phyloP scores from a whole-genome alignment of 2,888 invertebrate genomes.

The Pachliopta kotzebuea region DNA sequence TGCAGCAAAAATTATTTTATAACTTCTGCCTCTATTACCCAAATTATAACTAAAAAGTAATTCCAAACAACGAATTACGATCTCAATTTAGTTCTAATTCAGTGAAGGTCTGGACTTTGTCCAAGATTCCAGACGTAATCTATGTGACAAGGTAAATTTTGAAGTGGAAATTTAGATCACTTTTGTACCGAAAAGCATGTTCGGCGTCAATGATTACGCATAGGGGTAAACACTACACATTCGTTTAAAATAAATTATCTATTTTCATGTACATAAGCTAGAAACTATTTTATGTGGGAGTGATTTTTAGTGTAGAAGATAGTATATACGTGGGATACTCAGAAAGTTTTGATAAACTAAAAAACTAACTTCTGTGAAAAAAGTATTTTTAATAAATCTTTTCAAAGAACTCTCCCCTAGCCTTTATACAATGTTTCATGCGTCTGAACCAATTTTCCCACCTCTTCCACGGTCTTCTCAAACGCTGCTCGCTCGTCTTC shows the following conservation, averaged over 20 bases:
- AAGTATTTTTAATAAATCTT: no score
- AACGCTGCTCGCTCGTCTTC: no score
- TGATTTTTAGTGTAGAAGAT: not conserved
- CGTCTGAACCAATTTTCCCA: no score
- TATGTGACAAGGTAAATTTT: slow-evolving; percentile 29
- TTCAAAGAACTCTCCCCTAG: no score
- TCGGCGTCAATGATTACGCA: slow-evolving; percentile 5
- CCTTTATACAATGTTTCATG: no score
- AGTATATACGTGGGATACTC: slow-evolving; percentile 2
- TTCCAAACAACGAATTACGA: slow-evolving; percentile 24
- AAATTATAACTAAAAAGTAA: not conserved
- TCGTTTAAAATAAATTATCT: slow-evolving; percentile 8
- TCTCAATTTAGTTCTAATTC: slow-evolving; percentile 39
- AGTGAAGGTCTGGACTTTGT: slow-evolving; percentile 45
- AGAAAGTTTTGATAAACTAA: no score
- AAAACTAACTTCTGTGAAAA: no score
- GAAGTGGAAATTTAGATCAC: slow-evolving; percentile 11
- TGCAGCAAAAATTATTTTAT: no score
- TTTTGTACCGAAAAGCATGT: slow-evolving; percentile 7
- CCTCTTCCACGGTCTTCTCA: no score
- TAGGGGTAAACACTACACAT: slow-evolving; percentile 6
- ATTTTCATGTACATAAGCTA: slow-evolving; percentile 11
- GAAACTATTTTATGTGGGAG: slow-evolving; percentile 9
- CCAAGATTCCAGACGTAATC: slow-evolving; percentile 46
- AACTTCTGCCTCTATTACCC: not conserved